Base-by-base conservation (phyloP, 2,797 vertebrate species). In the Octomys mimax region DNA sequence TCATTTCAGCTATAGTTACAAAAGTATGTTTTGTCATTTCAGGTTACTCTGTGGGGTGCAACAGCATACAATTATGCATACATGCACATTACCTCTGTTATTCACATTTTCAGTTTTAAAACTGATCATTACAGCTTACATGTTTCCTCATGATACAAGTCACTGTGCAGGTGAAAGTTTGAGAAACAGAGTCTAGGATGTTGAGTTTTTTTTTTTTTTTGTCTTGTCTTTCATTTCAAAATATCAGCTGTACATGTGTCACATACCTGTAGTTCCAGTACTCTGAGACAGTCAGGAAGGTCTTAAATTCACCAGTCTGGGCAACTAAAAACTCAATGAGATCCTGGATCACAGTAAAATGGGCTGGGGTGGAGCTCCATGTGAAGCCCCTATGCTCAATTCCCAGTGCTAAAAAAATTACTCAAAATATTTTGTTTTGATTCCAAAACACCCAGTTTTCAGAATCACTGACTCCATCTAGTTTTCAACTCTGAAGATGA, bases 71-170 rank as follows among this genome's bases (percentile, higher is more conserved):
- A 13, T 39, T 68, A 49, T 21, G 10, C 16, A 54, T 19, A 28
- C 10, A 13, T 16, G 21, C 21, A 16, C 0, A 10, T 33, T 1
- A 33, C 62, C 80, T 86, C 52, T 81, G 28, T 33, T 82, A 6
- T 77, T 73, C 0, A 31, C 24, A 33, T 59, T 91, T 96, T 92
- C 31, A 57, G 6, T 75, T 94, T 91, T 77, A 78, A 75, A 92
- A 92, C 39, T 62, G 16, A 59, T 54, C 19, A 22, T 14, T 54
- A 57, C 81, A 26, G n/a, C 28, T 57, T 80, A 24, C 57, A 84
- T 83, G 4, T 92, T 79, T 61, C 66, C 11, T 73, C 66, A 19
- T 5, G 85, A 71, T 39, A 21, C 5, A 64, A 78, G 42, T 64
- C 61, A 42, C 21, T 1, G 0, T 49, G 18, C 22, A 77, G 5